Evolutionary conservation across 2,888 invertebrate genomes (phyloP), one percentile per base, ranked within the genome.

Genomic region (Xestia rhomboidea): DNA sequence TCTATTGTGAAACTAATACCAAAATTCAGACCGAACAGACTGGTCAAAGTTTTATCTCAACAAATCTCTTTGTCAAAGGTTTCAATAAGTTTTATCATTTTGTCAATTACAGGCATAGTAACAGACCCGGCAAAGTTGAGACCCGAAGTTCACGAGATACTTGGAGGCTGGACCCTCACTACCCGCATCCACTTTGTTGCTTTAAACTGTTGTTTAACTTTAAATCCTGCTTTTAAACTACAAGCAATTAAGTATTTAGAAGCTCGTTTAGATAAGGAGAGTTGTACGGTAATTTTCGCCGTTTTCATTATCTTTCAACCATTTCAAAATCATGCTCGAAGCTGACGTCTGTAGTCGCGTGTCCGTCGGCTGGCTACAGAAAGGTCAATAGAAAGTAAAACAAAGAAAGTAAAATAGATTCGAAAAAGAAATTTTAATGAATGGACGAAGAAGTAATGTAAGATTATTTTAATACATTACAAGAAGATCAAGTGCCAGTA

Each of bases 401-500:
- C 87, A 84, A 87, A 72, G 34, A 89, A 91, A 92, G 70, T 77
- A 88, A 88, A 89, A 87, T 76, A 85, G 79, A 79, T 79, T 84
- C 64, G 38, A 81, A 87, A 90, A 89, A 79, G 64, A 88, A 88
- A 87, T 84, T 77, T 86, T 76, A 81, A 90, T 87, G 76, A 88
- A 87, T 84, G 88, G 90, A 89, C 84, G 84, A 89, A 88, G 70
- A 80, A 87, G 81, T 83, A 77, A 82, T 87, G 85, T 77, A 83
- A 87, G 83, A 86, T 90, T 92, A 94, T 94, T 95, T 95, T 95
- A 95, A 95, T 91, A 95, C 95, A 95, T 95, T 95, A 95, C 96
- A 95, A 95, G 94, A 95, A 94, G 92, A 90, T 91, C 75, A 81
- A 90, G 91, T 91, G 91, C 88, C 87, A 92, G 88, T 90, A 88